A percentile compares a stretch with the other conserved stretches of the same genome.
Evolutionary conservation across 2,888 invertebrate genomes (phyloP).

Genomic region (Apodemia hepburni): DNA sequence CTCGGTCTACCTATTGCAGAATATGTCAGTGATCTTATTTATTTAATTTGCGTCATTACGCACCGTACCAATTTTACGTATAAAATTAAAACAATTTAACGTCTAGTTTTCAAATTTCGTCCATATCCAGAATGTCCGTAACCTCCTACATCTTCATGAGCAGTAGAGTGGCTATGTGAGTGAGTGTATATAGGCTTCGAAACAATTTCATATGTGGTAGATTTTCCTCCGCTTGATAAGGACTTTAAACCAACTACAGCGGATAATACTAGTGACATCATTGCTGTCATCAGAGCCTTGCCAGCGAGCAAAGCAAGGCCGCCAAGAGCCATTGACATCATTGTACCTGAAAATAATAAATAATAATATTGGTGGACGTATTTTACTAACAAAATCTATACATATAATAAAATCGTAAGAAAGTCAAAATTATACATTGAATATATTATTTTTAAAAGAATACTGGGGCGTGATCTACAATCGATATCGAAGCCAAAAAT

Average conservation of each 20-base stretch:
- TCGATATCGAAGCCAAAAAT: too few species aligned
- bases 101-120: slow-evolving; percentile 55
- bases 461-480: too few species aligned
- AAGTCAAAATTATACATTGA: too few species aligned
- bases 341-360: slow-evolving; percentile 82
- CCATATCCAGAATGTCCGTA: slow-evolving; percentile 79
- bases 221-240: slow-evolving; percentile 84
- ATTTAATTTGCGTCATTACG: neutral
- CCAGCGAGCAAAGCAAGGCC: slow-evolving; percentile 89
- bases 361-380: too few species aligned
- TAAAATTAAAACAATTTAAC: slow-evolving; percentile 33
- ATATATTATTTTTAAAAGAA: too few species aligned
- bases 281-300: slow-evolving; percentile 90
- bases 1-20: too few species aligned
- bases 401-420: too few species aligned
- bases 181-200: slow-evolving; percentile 89
- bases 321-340: slow-evolving; percentile 87
- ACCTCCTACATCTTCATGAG: slow-evolving; percentile 79
- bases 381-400: too few species aligned
- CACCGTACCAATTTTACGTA: neutral
- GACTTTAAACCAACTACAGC: slow-evolving; percentile 88
- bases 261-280: slow-evolving; percentile 89
- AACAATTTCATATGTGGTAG: slow-evolving; percentile 91
- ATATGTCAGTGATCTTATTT: too few species aligned
- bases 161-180: slow-evolving; percentile 79